Conservation (phyloP, 2,797 vertebrate species). For the Argya squamiceps region DNA sequence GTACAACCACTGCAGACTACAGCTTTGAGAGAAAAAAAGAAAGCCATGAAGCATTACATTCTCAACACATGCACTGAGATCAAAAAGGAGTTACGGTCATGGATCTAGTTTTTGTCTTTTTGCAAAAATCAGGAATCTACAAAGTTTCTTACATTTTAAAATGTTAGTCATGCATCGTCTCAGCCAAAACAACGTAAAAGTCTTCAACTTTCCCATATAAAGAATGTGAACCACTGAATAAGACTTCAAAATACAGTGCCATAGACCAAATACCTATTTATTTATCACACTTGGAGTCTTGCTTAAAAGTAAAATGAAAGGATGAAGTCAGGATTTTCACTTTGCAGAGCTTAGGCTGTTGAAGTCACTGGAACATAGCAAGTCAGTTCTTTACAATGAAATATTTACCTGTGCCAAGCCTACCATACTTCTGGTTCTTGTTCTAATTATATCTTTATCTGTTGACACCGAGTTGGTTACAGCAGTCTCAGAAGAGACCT, state of each 20-base stretch:
- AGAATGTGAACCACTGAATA: not conserved
- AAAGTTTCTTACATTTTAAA: not conserved
- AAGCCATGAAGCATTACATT: not conserved
- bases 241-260: not conserved
- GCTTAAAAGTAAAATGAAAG: not conserved
- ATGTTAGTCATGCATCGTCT: not conserved
- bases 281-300: not conserved
- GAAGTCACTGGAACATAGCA: not conserved
- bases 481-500: not conserved
- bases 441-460: not conserved
- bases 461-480: not conserved
- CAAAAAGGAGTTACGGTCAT: not conserved
- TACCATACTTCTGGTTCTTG: not conserved
- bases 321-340: not conserved
- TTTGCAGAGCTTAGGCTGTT: not conserved
- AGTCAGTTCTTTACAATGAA: not conserved
- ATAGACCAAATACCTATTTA: not conserved
- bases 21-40: not conserved
- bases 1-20: not conserved
- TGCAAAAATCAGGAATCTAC: not conserved
- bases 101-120: not conserved
- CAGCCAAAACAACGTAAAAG: not conserved
- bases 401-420: not conserved
- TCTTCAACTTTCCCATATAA: not conserved
- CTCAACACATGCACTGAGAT: not conserved